phyloP scores from a whole-genome alignment of 1,140 invertebrate genomes.

The Chymomyza costata region DNA sequence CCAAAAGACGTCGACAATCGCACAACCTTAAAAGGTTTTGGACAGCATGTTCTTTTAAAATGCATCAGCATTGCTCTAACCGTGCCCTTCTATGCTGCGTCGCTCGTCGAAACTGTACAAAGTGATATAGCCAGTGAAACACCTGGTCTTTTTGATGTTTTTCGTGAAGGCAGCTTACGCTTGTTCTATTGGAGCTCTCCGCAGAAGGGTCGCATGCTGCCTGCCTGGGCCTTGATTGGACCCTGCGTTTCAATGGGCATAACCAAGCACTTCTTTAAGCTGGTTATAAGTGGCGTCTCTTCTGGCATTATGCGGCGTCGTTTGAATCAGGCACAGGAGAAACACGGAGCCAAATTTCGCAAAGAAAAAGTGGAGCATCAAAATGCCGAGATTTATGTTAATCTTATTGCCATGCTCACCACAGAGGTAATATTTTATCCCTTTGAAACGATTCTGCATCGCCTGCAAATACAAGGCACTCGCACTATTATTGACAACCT shows the following conservation, averaged over 20 bases:
- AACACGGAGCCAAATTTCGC: constrained; percentile 80
- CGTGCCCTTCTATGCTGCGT: constrained; percentile 93
- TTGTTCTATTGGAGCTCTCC: constrained; percentile 85
- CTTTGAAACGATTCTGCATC: constrained; percentile 91
- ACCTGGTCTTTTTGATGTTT: constrained; percentile 92
- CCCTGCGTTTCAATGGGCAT: constrained; percentile 83
- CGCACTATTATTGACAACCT: constrained; percentile 96
- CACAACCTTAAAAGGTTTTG: constrained; percentile 83
- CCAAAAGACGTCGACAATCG: constrained; percentile 89
- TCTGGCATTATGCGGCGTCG: constrained; percentile 77
- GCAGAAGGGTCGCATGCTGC: constrained; percentile 87
- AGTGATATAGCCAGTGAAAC: constrained; percentile 95
- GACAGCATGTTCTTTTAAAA: constrained; percentile 89
- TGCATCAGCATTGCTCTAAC: constrained; percentile 87
- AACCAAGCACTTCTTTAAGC: constrained; percentile 60
- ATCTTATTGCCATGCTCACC: constrained; percentile 81
- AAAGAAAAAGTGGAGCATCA: constrained; percentile 76
- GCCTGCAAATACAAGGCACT: constrained; percentile 89
- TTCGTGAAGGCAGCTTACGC: constrained; percentile 88
- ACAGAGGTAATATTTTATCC: constrained; percentile 92
- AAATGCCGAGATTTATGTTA: constrained; percentile 83
- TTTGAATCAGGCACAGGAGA: constrained; percentile 74
- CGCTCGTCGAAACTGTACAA: constrained; percentile 94
- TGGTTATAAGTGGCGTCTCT: constrained; percentile 78
- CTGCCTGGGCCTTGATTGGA: constrained; percentile 88